Base-by-base conservation (phyloP, 2,797 vertebrate genomes). In the Pitangus sulphuratus region DNA sequence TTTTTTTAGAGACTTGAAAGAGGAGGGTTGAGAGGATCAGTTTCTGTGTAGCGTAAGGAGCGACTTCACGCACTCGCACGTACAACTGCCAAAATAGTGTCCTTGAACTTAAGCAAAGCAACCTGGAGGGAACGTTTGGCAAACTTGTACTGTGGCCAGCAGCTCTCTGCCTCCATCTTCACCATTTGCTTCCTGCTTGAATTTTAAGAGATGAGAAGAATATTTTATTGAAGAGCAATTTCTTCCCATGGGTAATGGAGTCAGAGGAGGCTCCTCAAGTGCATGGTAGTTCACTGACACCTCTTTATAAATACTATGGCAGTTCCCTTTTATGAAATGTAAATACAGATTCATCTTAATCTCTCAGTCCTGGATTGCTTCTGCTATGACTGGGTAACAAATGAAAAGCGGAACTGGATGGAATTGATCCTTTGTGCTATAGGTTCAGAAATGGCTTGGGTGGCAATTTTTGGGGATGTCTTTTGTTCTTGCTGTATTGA, bases 11-110 rank as follows among this genome's bases (percentile, higher is more conserved):
- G 58, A 61, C 45, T 76, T 87, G 35, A 54, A 85, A 61, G 54
- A 70, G 62, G 30, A 14, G 31, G 15, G 24, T 89, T 91, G 66
- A 74, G 50, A 81, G 54, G 42, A 45, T 69, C 33, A 18, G 20
- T 40, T 87, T 92, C 69, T 94, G 60, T 14, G 5, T 60, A 78
- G 58, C 89, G 84, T 89, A 93, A 88, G 90, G 66, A 90, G 66
- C 0, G 0, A 70, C 68, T 89, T 95, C 87, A 61, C 26, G 1
- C 58, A 21, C 68, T 94, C 0, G 0, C 54, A 51, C 3, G 0
- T 56, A 40, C 8, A 51, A 47, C 56, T 92, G 89, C 84, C 66
- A 79, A 69, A 85, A 74, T 74, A 80, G 18, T 48, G 84, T 70
- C 69, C 82, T 57, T 83, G 16, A 65, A 66, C 39, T 92, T 85